Conservation (phyloP, 2,888 invertebrate species). For the Brachyptera risi region DNA sequence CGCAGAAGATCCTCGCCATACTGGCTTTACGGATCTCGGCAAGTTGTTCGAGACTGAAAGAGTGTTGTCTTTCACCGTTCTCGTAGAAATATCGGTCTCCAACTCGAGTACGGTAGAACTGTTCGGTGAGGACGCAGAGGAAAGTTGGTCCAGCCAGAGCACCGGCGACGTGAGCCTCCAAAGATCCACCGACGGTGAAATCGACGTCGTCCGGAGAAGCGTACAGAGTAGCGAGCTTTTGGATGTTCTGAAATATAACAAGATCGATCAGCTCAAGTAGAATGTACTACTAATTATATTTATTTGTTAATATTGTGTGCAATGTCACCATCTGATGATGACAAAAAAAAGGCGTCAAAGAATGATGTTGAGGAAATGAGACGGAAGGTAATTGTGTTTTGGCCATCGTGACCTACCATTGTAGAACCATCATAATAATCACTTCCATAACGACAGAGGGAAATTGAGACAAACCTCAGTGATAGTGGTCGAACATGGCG, state of each 20-base stretch:
- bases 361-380: no score
- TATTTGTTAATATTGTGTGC: no score
- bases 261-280: background rate
- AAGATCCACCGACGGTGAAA: constrained; percentile 75
- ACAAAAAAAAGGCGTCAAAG: no score
- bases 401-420: no score
- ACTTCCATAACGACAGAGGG: no score
- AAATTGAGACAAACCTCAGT: no score
- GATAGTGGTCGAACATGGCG: no score
- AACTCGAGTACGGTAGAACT: constrained; percentile 79
- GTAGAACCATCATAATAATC: no score
- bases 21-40: constrained; percentile 71
- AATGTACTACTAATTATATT: no score
- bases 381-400: no score
- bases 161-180: constrained; percentile 72
- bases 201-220: constrained; percentile 78
- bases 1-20: constrained; percentile 73
- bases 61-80: constrained; percentile 37
- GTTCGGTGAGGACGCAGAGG: constrained; percentile 80
- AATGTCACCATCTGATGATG: no score
- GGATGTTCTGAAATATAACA: constrained; percentile 54
- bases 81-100: constrained; percentile 81
- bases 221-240: constrained; percentile 60
- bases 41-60: constrained; percentile 54
- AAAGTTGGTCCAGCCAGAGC: constrained; percentile 83